These are phyloP conservation scores for Rhamnusium bicolor DNA, from an alignment of 2,888 invertebrate genomes.

Conservation along the genomic window DNA sequence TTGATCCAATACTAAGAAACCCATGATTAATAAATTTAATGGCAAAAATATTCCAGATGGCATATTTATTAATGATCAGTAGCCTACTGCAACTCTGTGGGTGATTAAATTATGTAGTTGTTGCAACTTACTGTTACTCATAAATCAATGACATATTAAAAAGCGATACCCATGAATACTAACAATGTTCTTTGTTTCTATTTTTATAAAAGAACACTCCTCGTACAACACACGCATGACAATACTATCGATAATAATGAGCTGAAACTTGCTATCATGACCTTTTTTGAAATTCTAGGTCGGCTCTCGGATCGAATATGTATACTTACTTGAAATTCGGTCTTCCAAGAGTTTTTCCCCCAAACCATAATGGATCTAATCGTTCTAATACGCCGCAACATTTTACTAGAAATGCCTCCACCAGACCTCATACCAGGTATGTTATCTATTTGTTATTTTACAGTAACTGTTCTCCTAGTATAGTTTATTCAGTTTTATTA, in stretches of 20 bases:
- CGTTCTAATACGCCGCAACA: conserved; percentile 78
- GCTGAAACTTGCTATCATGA: background rate
- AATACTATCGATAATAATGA: conserved; percentile 16
- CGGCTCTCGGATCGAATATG: conserved; percentile 91
- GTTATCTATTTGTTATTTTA: background rate
- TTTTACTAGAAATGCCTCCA: conserved; percentile 65
- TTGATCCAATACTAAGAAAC: too few relatives aligned
- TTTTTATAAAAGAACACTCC: background rate
- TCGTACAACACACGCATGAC: conserved; percentile 3
- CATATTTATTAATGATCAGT: background rate
- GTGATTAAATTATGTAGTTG: background rate
- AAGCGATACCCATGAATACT: too few relatives aligned
- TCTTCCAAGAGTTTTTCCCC: conserved; percentile 91
- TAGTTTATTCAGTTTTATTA: too few relatives aligned
- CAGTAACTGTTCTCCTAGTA: too few relatives aligned
- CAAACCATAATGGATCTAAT: conserved; percentile 83
- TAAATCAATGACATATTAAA: background rate
- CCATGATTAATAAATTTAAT: too few relatives aligned
- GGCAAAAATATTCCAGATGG: too few relatives aligned
- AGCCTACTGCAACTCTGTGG: background rate
- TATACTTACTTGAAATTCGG: conserved; percentile 96
- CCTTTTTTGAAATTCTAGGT: conserved; percentile 71
- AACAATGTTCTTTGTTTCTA: conserved; percentile 4
- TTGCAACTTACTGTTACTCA: background rate
- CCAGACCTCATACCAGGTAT: conserved; percentile 41